These are phyloP conservation scores for Nesometra sesokonis DNA, from an alignment of 35 echinoderm and acorn worm genomes.

Conservation along the genomic window DNA sequence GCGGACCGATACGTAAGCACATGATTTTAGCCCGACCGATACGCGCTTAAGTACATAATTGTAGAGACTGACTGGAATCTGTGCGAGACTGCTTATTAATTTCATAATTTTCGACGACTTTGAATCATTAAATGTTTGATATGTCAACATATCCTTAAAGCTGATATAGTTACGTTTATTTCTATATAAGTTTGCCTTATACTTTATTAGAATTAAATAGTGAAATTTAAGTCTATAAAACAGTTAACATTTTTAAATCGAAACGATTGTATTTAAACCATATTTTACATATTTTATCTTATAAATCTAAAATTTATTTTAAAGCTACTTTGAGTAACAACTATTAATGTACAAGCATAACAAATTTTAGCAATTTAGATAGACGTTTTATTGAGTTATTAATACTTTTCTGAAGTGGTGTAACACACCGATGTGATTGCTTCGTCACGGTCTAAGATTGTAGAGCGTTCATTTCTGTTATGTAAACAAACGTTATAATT, in stretches of 20 bases:
- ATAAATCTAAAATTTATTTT: neutral
- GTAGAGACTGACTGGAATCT: neutral
- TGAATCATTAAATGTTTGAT: neutral
- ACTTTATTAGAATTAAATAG: neutral
- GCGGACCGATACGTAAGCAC: neutral
- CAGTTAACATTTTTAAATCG: neutral
- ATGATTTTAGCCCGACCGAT: neutral
- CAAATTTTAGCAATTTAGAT: neutral
- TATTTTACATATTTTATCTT: neutral
- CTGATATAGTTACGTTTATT: neutral
- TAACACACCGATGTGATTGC: neutral
- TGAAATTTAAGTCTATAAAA: neutral
- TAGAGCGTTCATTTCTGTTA: neutral
- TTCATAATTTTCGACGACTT: neutral
- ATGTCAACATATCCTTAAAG: neutral
- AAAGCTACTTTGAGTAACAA: neutral
- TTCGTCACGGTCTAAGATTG: neutral
- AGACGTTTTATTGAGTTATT: neutral
- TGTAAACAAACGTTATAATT: neutral
- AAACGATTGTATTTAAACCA: neutral
- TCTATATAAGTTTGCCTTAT: neutral
- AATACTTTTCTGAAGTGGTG: neutral
- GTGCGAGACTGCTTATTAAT: neutral
- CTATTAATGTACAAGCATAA: neutral
- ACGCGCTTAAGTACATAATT: neutral